Evolutionary conservation across 2,113 vertebrate species (phyloP), one percentile per base, ranked within the genome.

Genomic region (Butorides virescens): DNA sequence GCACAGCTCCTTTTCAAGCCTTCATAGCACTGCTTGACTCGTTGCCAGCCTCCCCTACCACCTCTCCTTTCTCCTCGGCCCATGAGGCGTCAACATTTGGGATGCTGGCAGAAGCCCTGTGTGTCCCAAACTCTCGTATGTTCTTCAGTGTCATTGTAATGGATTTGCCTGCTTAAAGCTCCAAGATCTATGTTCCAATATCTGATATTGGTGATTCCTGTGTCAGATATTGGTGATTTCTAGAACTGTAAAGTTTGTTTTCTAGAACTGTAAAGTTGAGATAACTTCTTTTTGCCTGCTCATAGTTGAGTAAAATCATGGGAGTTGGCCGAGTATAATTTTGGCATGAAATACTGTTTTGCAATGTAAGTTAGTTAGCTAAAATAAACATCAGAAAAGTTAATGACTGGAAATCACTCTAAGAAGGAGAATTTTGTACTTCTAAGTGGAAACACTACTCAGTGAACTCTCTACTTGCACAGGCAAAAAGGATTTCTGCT

Each of bases 71-170:
- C 39, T 61, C 44, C 13, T 56, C 7, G 1, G 3, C 14, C 32
- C 5, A 2, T 10, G 68, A 65, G 14, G 20, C 1, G 0, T 36
- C 30, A 62, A 2, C 7, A 16, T 36, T 65, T 59, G 83, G 46
- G 62, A 55, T 65, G 29, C 15, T 71, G 23, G 22, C 44, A 36
- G 70, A 58, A 71, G 11, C 27, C 27, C 17, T 27, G 10, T 47
- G 39, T 39, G 23, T 77, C 53, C 34, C 22, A 42, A 70, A 49
- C 30, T 52, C 26, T 17, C 39, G 70, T 73, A 23, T 0, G 3
- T 86, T 76, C 53, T 72, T 78, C 52, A 75, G 26, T 50, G 30
- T n/a, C 5, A 2, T 84, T 91, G 82, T 63, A 65, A 17, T 82
- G 23, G 18, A 39, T 82, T 52, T 49, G 34, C 18, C 20, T 55